Percentiles rank a stretch among this genome's conserved stretches.
Conservation (phyloP, 2,888 invertebrate genomes). For the Micropterix aruncella region DNA sequence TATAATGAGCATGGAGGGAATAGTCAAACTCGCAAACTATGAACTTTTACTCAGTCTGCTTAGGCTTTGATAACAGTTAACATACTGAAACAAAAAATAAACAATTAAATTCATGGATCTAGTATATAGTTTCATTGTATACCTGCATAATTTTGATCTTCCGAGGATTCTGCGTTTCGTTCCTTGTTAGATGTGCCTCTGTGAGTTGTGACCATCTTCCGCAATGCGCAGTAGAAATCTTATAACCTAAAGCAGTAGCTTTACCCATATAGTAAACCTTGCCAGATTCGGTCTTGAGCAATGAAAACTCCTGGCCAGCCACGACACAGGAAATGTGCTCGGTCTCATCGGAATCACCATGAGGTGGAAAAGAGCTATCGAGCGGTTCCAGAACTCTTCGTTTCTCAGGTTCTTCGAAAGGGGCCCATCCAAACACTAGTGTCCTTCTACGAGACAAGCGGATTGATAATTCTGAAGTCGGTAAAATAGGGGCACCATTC, state of each 20-base stretch:
- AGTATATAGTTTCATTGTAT: too few relatives aligned
- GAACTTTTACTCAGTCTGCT: too few relatives aligned
- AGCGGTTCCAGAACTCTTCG: conserved; percentile 25
- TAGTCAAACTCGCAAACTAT: too few relatives aligned
- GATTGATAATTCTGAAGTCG: conserved; percentile 25
- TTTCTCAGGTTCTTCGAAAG: conserved; percentile 25
- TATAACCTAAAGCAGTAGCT: conserved; percentile 73
- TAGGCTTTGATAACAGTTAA: too few relatives aligned
- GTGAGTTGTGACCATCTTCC: conserved; percentile 50
- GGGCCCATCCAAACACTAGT: conserved; percentile 25
- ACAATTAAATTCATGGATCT: too few relatives aligned
- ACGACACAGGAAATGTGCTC: conserved; percentile 67
- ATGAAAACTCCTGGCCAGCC: conserved; percentile 82
- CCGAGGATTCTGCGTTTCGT: conserved; percentile 23
- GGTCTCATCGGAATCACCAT: conserved; percentile 48
- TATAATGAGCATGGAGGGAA: too few relatives aligned
- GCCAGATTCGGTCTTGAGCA: conserved; percentile 72
- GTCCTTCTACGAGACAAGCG: conserved; percentile 27
- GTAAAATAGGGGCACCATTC: conserved; percentile 17
- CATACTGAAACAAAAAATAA: too few relatives aligned
- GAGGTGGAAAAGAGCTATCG: conserved; percentile 38
- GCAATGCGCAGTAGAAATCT: conserved; percentile 38
- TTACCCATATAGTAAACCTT: conserved; percentile 84
- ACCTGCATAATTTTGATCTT: conserved; percentile 29
- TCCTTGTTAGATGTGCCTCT: conserved; percentile 28